Conservation (phyloP, 2,113 vertebrate genomes). For the Pipra filicauda region DNA sequence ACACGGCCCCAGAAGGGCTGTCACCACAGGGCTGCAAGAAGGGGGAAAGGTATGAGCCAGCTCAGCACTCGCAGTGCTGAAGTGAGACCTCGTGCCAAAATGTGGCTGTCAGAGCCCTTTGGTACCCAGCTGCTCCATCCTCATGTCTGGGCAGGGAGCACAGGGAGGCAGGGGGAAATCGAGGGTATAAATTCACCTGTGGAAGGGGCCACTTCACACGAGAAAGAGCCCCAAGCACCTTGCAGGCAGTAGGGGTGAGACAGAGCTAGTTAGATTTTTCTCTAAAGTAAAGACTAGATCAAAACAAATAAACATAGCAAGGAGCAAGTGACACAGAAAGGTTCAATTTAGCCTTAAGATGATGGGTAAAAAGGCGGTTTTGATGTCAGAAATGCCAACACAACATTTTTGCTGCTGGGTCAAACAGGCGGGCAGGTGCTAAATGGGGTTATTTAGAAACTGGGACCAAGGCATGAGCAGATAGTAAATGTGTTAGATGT, state of each 20-base stretch:
- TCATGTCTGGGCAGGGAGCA: background rate
- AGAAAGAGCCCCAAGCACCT: background rate
- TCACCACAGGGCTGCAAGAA: background rate
- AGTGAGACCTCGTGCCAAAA: background rate
- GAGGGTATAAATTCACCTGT: background rate
- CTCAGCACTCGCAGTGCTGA: background rate
- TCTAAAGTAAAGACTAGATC: background rate
- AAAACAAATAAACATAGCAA: constrained; percentile 15
- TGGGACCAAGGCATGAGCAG: background rate
- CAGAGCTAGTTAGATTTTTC: background rate
- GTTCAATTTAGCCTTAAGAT: constrained; percentile 23
- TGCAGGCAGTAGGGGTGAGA: background rate
- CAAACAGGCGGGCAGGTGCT: background rate
- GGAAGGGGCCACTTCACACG: background rate
- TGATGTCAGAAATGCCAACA: constrained; percentile 41
- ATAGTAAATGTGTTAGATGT: background rate
- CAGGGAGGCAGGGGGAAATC: background rate
- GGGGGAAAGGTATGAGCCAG: background rate
- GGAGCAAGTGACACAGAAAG: constrained; percentile 12
- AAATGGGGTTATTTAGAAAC: constrained; percentile 29
- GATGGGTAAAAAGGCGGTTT: background rate
- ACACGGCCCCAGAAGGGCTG: background rate
- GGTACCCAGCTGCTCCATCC: background rate
- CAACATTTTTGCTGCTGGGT: background rate
- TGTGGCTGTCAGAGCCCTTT: background rate